Base-by-base conservation (phyloP, 2,113 vertebrate genomes). In the Chunga burmeisteri region DNA sequence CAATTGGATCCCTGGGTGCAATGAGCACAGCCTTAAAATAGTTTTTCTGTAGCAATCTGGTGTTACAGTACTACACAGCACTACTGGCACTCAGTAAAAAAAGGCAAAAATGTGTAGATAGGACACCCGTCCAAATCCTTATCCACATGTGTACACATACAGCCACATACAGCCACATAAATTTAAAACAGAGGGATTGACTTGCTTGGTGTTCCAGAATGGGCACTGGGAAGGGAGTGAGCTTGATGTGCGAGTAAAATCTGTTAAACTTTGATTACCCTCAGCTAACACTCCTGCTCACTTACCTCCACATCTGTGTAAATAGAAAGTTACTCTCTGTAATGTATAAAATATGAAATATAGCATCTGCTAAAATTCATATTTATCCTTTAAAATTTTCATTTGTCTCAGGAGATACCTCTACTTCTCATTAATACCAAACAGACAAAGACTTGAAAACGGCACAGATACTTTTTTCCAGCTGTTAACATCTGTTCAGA, bases 271-370 rank as follows among this genome's bases (percentile, higher is more conserved):
- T 81, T 81, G 9, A 73, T 94, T 88, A 50, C 25, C 50, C 30
- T 66, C 47, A 78, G 19, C 30, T 38, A 78, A 42, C n/a, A 50
- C 17, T 88, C 9, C 32, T 70, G n/a, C 19, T 88, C 42, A 65
- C 23, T 59, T 75, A 22, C 65, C 23, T 83, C 77, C 36, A 52
- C 22, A 27, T 63, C 36, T 61, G 6, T 49, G 49, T 72, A 87
- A 88, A 86, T 10, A 70, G 58, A 82, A 89, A 87, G 34, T 72
- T 96, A 56, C 30, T 86, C 30, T 86, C 49, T 78, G 22, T 81
- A 81, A 92, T 46, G 27, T 75, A 36, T 70, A 78, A 86, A 86
- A 84, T 62, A 83, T 68, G 34, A 94, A 92, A 86, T 58, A 72
- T 7, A 72, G 4, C 11, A 29, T 79, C 50, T 84, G 13, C 25